Percentiles rank a stretch among this genome's conserved stretches.
Conservation (phyloP, 2,888 invertebrate genomes). For the Gisinianus flammeolus region DNA sequence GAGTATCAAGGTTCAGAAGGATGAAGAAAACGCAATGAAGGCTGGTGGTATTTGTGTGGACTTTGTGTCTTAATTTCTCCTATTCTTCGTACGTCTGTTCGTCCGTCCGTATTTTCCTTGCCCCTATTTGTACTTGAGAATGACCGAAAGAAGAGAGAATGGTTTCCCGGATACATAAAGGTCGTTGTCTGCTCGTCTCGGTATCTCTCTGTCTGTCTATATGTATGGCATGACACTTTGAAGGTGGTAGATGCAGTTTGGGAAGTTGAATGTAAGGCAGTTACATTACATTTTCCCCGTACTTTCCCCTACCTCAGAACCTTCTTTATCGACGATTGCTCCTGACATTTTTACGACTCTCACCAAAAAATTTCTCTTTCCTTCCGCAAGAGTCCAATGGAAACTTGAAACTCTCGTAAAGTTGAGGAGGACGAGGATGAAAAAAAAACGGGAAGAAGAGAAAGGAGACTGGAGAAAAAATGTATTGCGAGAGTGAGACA, state of each 20-base stretch:
- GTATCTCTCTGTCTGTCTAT: too few species aligned
- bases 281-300: neutral
- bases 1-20: too few species aligned
- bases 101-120: neutral
- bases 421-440: neutral
- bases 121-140: neutral
- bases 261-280: neutral
- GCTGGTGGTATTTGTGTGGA: too few species aligned
- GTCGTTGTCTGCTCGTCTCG: neutral
- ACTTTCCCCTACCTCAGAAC: neutral
- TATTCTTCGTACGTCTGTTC: neutral
- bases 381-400: neutral
- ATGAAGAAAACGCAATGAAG: too few species aligned
- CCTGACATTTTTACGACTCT: conserved; percentile 13
- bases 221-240: too few species aligned
- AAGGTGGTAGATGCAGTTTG: neutral
- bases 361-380: neutral
- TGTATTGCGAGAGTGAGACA: too few species aligned
- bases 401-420: neutral
- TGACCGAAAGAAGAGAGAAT: neutral
- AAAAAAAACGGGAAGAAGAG: conserved; percentile 2
- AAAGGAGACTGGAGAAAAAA: too few species aligned
- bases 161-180: too few species aligned
- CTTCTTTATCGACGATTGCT: conserved; percentile 12
- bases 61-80: neutral